Conservation (phyloP, 2,113 vertebrate species). For the Esox niger region DNA sequence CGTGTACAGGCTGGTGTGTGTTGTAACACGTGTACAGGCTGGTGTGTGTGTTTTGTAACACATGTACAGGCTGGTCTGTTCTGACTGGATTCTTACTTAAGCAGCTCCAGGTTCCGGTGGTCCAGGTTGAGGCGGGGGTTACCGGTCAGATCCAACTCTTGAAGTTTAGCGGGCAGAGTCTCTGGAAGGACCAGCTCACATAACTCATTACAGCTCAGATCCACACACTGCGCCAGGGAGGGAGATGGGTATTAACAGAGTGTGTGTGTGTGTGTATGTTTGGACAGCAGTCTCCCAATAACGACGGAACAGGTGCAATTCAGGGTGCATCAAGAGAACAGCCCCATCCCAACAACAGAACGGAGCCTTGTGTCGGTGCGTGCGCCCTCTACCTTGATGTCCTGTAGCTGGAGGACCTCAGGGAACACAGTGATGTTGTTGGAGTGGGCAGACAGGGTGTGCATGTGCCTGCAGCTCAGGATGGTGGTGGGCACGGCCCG, state of each 20-base stretch:
- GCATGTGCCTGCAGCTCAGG: slow-evolving; percentile 87
- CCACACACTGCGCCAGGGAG: slow-evolving; percentile 80
- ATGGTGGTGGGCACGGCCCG: slow-evolving; percentile 92
- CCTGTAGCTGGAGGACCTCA: slow-evolving; percentile 91
- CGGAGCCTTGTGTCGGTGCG: not conserved
- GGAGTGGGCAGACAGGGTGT: slow-evolving; percentile 91
- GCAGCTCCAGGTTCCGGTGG: slow-evolving; percentile 92
- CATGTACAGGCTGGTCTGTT: not conserved
- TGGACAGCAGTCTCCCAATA: not conserved
- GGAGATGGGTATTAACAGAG: not conserved
- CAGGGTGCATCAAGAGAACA: not conserved
- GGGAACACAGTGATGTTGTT: slow-evolving; percentile 93
- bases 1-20: no score
- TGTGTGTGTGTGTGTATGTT: not conserved
- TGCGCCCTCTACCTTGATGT: slow-evolving; percentile 83
- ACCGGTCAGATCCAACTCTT: slow-evolving; percentile 94
- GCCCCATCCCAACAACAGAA: not conserved
- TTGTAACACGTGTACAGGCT: not conserved
- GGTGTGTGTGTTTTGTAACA: not conserved
- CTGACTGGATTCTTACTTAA: slow-evolving; percentile 77
- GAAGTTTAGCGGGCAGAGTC: slow-evolving; percentile 87
- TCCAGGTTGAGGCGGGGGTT: slow-evolving; percentile 89
- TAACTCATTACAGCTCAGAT: slow-evolving; percentile 97
- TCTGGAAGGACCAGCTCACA: slow-evolving; percentile 87
- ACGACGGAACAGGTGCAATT: no score